Percentiles rank a stretch among this genome's conserved stretches.
Evolutionary conservation across 2,113 vertebrate species (phyloP).

Genomic region (Nesogale talazaci): DNA sequence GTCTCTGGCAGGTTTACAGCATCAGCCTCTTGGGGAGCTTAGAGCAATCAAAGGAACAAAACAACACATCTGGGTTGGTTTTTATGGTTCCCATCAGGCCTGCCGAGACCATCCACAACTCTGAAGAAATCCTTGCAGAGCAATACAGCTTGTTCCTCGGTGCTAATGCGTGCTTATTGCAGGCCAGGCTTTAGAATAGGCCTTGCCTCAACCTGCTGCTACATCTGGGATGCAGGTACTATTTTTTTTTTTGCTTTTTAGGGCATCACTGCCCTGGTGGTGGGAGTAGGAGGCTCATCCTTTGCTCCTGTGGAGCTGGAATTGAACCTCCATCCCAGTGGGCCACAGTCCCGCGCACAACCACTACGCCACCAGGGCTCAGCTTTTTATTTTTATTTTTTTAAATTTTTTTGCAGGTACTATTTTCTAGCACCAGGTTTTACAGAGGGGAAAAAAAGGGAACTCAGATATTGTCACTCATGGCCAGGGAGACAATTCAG

Average conservation of each 20-base stretch:
- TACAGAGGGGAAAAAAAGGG: conserved; percentile 24
- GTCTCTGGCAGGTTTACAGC: neutral
- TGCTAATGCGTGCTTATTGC: neutral
- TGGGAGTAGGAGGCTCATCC: no score
- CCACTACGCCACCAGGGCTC: no score
- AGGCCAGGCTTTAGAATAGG: neutral
- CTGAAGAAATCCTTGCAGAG: conserved; percentile 53
- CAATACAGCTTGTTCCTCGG: neutral
- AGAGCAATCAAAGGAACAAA: neutral
- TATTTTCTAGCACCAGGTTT: neutral
- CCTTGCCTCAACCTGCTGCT: neutral
- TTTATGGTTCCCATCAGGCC: conserved; percentile 13
- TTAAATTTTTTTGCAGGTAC: no score
- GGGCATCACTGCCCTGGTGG: no score
- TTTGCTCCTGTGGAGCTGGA: no score
- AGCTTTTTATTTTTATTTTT: no score
- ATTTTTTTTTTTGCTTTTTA: neutral
- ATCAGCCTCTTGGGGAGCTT: neutral
- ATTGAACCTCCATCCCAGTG: no score
- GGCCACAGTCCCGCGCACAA: no score
- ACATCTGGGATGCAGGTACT: neutral
- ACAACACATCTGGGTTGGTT: neutral
- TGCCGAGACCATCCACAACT: neutral
- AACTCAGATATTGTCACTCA: neutral
- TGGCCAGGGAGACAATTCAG: neutral